Conservation (phyloP, 35 echinoderm and acorn worm species). For the Apostichopus californicus region DNA sequence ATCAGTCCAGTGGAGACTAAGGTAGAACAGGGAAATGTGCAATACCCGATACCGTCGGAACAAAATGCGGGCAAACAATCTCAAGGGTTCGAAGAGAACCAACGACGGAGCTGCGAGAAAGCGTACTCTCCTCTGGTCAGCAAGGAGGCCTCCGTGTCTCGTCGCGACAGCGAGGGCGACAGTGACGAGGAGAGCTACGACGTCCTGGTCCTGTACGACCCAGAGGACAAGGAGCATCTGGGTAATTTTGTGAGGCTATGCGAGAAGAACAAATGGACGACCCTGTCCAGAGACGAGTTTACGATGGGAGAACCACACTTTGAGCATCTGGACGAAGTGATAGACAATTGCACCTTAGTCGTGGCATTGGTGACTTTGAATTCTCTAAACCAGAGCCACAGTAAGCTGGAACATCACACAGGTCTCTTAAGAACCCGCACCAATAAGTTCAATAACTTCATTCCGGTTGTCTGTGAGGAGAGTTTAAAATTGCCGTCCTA, state of each 20-base stretch:
- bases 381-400: neutral
- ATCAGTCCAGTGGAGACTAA: neutral
- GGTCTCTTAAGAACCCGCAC: constrained; percentile 2
- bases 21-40: neutral
- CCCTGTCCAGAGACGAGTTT: constrained; percentile 30
- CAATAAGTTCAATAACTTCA: neutral
- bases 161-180: neutral
- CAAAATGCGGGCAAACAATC: neutral
- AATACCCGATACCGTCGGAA: neutral
- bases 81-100: neutral
- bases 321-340: neutral
- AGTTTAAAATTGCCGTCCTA: neutral
- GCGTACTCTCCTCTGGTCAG: neutral
- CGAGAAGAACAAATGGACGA: constrained; percentile 1
- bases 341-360: constrained; percentile 5
- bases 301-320: neutral
- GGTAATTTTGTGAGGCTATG: neutral
- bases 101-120: neutral
- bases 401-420: constrained; percentile 11
- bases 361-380: neutral
- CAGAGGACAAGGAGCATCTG: neutral
- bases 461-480: constrained; percentile 22
- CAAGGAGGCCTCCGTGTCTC: neutral
- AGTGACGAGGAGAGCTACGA: constrained; percentile 3
- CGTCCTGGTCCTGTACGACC: neutral